Percentiles rank a stretch among this genome's conserved stretches.
Conservation (phyloP, 2,888 invertebrate genomes). For the Phrixothrix hirtus region DNA sequence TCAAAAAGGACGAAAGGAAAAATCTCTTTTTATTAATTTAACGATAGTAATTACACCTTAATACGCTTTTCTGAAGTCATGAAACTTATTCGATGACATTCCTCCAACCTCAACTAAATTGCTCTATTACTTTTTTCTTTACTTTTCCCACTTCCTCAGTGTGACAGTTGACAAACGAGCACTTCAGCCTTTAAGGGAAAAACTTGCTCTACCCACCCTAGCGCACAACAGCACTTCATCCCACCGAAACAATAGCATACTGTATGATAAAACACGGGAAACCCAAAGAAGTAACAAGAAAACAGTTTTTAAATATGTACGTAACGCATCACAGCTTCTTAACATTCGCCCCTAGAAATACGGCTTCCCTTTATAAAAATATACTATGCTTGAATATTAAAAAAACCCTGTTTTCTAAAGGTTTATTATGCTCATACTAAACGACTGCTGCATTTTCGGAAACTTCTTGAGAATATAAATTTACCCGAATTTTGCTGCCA, state of each 20-base stretch:
- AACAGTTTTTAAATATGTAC: conserved; percentile 17
- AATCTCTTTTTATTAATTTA: conserved; percentile 22
- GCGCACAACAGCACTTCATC: conserved; percentile 13
- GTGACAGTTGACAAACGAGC: conserved; percentile 34
- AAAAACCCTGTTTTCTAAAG: too few species aligned
- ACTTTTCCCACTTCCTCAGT: conserved; percentile 27
- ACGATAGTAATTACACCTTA: conserved; percentile 17
- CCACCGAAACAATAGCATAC: conserved; percentile 16
- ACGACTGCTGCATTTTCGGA: too few species aligned
- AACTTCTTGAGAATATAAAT: too few species aligned
- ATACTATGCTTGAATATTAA: too few species aligned
- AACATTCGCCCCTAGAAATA: too few species aligned
- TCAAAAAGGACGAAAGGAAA: too few species aligned
- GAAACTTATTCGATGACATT: conserved; percentile 19
- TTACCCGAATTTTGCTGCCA: too few species aligned
- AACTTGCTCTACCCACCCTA: conserved; percentile 17
- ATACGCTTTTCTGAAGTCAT: conserved; percentile 11
- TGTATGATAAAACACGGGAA: conserved; percentile 17
- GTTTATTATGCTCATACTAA: too few species aligned
- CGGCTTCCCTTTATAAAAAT: too few species aligned
- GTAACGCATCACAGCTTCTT: neutral
- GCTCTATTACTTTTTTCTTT: conserved; percentile 25
- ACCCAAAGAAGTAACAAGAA: conserved; percentile 18
- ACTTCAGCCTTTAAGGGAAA: conserved; percentile 26
- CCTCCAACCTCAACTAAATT: conserved; percentile 20